Evolutionary conservation across 2,888 invertebrate genomes (phyloP).

Genomic region (Rhamnusium bicolor): DNA sequence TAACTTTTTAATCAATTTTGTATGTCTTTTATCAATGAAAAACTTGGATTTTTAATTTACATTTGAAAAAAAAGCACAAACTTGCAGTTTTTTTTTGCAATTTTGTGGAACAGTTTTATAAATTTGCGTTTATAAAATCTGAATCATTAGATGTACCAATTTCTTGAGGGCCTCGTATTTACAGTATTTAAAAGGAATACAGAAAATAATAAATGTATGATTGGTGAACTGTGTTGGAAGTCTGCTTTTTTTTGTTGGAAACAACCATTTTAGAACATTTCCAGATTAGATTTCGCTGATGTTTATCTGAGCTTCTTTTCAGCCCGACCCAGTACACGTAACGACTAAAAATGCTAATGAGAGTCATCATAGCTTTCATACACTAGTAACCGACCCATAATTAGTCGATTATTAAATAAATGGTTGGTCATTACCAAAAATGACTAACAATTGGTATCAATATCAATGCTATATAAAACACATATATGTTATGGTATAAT

Average conservation of each 20-base stretch:
- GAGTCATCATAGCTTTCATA: conserved; percentile 34
- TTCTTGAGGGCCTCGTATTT: not conserved
- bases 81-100: no score
- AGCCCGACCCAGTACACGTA: conserved; percentile 39
- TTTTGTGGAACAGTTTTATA: no score
- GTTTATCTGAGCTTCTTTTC: conserved; percentile 36
- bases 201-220: not conserved
- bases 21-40: no score
- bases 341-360: conserved; percentile 31
- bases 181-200: not conserved
- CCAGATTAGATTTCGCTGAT: conserved; percentile 32
- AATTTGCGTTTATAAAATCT: no score
- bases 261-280: conserved; percentile 35
- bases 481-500: conserved; percentile 50
- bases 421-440: conserved; percentile 11
- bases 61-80: no score
- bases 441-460: conserved; percentile 43
- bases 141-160: not conserved
- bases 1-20: no score
- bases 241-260: conserved; percentile 3
- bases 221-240: not conserved
- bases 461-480: conserved; percentile 42
- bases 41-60: no score
- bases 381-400: conserved; percentile 35
- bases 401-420: conserved; percentile 32